Evolutionary conservation across 2,888 invertebrate genomes (phyloP).

Genomic region (Himalopsyche japonica): DNA sequence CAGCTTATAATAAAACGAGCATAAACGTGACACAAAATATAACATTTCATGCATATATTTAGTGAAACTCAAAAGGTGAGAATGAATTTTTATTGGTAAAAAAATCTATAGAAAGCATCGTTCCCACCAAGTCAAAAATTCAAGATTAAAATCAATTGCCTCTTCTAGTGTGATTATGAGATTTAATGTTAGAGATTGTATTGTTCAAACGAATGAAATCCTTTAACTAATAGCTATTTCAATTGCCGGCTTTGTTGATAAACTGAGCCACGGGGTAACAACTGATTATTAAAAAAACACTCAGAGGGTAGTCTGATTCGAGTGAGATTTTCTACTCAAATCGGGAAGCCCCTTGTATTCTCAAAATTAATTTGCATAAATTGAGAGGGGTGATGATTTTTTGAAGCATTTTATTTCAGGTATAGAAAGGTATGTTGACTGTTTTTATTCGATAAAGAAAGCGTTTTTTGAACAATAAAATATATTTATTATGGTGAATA

Average conservation of each 20-base stretch:
- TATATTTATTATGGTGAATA: no score
- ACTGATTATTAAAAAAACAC: background rate
- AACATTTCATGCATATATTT: no score
- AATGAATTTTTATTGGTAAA: no score
- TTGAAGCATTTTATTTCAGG: background rate
- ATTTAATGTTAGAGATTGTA: background rate
- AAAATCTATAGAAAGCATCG: background rate
- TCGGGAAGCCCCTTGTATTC: background rate
- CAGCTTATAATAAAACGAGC: no score
- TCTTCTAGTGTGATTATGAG: background rate
- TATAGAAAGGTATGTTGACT: no score
- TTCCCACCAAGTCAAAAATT: background rate
- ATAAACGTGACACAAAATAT: no score
- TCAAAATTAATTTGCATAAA: background rate
- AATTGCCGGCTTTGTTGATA: constrained; percentile 27
- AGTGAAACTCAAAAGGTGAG: no score
- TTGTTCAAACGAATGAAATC: constrained; percentile 16
- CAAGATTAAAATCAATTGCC: background rate
- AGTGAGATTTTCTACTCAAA: background rate
- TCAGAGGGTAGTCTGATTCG: background rate
- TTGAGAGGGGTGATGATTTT: background rate
- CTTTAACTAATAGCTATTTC: constrained; percentile 36
- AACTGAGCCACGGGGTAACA: constrained; percentile 34
- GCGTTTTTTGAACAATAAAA: no score
- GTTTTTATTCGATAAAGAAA: no score